Percentiles rank a stretch among this genome's conserved stretches.
Evolutionary conservation across 2,113 vertebrate species (phyloP).

Genomic region (Sprattus sprattus): DNA sequence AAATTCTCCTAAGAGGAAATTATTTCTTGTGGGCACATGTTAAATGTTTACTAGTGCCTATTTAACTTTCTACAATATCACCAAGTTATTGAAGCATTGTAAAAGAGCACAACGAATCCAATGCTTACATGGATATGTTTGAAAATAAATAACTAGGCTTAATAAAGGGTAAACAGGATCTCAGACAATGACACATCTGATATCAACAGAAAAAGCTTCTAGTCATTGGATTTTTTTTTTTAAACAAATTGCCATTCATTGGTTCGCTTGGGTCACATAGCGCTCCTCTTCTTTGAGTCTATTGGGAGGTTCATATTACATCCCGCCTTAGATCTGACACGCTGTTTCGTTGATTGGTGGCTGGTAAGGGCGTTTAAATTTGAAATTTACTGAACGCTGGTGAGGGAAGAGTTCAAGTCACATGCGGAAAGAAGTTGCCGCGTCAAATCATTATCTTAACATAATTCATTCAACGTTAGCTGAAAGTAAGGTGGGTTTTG

Average conservation of each 20-base stretch:
- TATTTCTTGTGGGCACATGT: too few relatives aligned
- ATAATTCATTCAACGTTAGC: not conserved
- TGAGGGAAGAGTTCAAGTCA: not conserved
- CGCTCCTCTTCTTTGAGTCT: not conserved
- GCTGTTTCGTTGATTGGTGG: slow-evolving; percentile 58
- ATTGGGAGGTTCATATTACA: slow-evolving; percentile 46
- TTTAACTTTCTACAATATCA: too few relatives aligned
- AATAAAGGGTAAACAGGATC: not conserved
- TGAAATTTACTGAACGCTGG: slow-evolving; percentile 53
- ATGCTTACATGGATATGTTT: not conserved
- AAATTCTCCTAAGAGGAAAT: too few relatives aligned
- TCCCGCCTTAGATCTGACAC: slow-evolving; percentile 5
- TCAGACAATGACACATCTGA: not conserved
- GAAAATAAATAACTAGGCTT: not conserved
- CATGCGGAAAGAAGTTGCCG: not conserved
- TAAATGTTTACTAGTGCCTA: too few relatives aligned
- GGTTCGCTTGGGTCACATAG: not conserved
- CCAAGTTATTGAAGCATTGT: not conserved
- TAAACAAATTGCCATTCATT: not conserved
- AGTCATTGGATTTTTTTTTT: not conserved
- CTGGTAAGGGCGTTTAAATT: slow-evolving; percentile 64
- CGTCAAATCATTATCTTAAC: not conserved
- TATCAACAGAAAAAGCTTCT: not conserved
- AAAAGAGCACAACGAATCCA: not conserved
- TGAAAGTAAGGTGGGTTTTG: slow-evolving; percentile 8